phyloP scores from a whole-genome alignment of 2,113 vertebrate genomes.

The Nothocercus julius region DNA sequence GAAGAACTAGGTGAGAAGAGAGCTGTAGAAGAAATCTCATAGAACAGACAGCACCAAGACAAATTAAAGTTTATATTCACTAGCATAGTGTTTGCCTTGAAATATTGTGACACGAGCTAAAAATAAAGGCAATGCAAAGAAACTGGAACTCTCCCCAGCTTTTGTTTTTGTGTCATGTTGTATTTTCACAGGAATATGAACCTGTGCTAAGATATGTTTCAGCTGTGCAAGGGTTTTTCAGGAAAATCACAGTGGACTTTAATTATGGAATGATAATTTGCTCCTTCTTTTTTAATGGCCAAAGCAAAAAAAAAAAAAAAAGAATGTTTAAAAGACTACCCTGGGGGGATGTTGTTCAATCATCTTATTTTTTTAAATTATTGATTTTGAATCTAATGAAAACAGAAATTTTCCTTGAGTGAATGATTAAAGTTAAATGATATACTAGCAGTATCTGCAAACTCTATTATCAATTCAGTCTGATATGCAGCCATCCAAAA shows the following conservation, averaged over 20 bases:
- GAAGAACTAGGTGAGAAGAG: not conserved
- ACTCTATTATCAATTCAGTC: not conserved
- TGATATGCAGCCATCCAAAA: not conserved
- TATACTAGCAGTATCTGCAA: not conserved
- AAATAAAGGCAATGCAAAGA: not conserved
- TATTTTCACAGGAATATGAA: not conserved
- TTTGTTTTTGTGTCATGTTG: not conserved
- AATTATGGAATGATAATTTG: not conserved
- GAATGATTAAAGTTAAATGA: constrained; percentile 40
- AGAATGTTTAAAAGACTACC: not conserved
- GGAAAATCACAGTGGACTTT: not conserved
- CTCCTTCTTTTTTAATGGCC: not conserved
- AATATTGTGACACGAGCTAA: not conserved
- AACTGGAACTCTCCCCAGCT: not conserved
- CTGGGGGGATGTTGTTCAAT: not conserved
- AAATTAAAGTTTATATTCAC: not conserved
- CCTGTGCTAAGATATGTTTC: not conserved
- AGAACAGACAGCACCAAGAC: not conserved
- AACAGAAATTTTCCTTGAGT: constrained; percentile 6
- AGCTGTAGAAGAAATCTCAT: not conserved
- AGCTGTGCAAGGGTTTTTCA: not conserved
- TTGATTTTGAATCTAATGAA: not conserved
- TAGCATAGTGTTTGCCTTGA: not conserved
- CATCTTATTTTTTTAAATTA: not conserved
- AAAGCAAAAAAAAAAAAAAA: not conserved